These are phyloP conservation scores for Trichoplax adhaerens DNA, from an alignment of 37 sponge, comb jelly and placozoan species.

Conservation along the genomic window DNA sequence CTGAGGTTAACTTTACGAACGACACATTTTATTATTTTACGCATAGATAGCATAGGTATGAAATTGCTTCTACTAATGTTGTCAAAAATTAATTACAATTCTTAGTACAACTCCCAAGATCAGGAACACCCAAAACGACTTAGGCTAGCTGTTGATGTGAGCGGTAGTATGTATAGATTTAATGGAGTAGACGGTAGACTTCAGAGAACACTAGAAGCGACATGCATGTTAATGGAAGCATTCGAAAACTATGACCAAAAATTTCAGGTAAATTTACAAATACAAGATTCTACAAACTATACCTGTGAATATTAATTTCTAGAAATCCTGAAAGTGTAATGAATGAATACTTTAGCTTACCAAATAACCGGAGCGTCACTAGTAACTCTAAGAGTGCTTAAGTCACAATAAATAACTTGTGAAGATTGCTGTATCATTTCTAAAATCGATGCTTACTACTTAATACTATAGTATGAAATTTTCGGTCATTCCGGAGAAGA, in stretches of 20 bases:
- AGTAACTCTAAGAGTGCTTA: too few relatives aligned
- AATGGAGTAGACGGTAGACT: constrained; percentile 70
- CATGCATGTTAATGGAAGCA: constrained; percentile 79
- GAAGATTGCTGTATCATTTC: too few relatives aligned
- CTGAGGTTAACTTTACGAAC: constrained; percentile 19
- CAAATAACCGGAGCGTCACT: too few relatives aligned
- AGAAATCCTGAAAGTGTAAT: too few relatives aligned
- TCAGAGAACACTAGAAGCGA: constrained; percentile 54
- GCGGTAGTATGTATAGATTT: constrained; percentile 92
- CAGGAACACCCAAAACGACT: constrained; percentile 47
- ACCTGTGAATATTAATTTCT: too few relatives aligned
- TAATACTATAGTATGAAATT: constrained; percentile 43
- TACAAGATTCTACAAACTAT: not conserved
- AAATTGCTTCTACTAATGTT: too few relatives aligned
- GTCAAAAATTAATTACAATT: too few relatives aligned
- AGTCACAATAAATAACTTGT: too few relatives aligned
- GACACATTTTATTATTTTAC: too few relatives aligned
- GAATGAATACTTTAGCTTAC: too few relatives aligned
- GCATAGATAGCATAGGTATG: too few relatives aligned
- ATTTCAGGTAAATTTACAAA: constrained; percentile 20
- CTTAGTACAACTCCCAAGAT: not conserved
- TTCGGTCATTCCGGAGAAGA: constrained; percentile 79
- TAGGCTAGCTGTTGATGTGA: constrained; percentile 72
- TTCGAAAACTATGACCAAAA: constrained; percentile 38
- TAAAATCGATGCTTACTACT: not conserved